These are phyloP conservation scores for Austrolebias charrua DNA, from an alignment of 2,797 vertebrate genomes.

Conservation along the genomic window DNA sequence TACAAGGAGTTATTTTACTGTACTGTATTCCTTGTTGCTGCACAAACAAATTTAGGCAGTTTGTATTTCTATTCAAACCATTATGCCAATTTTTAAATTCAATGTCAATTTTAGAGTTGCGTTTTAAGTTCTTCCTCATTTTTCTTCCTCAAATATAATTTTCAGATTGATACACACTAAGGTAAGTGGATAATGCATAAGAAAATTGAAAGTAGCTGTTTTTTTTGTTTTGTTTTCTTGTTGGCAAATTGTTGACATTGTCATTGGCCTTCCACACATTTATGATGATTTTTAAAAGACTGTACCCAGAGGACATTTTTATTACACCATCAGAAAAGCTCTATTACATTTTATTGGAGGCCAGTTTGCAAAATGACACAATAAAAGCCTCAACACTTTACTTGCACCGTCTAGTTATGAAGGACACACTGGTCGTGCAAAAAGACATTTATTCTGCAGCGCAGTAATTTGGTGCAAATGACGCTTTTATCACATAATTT, in stretches of 20 bases:
- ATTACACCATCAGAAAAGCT: conserved; percentile 37
- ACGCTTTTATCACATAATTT: conserved; percentile 4
- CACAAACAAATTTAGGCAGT: no score
- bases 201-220: neutral
- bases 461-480: conserved; percentile 7
- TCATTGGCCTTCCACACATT: conserved; percentile 14
- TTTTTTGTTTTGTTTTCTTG: neutral
- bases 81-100: neutral
- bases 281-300: conserved; percentile 31
- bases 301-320: conserved; percentile 45
- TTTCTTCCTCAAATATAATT: neutral
- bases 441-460: conserved; percentile 1
- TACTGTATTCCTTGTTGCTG: no score
- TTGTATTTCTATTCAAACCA: no score
- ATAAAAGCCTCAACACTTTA: conserved; percentile 10
- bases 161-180: neutral
- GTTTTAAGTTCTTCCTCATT: neutral
- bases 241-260: conserved; percentile 26
- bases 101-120: neutral
- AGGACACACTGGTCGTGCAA: conserved; percentile 11
- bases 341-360: conserved; percentile 39
- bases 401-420: conserved; percentile 11
- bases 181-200: neutral
- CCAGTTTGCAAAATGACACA: conserved; percentile 31
- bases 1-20: no score